Base-by-base conservation (phyloP, 1,140 invertebrate species). In the Daktulosphaira vitifoliae region DNA sequence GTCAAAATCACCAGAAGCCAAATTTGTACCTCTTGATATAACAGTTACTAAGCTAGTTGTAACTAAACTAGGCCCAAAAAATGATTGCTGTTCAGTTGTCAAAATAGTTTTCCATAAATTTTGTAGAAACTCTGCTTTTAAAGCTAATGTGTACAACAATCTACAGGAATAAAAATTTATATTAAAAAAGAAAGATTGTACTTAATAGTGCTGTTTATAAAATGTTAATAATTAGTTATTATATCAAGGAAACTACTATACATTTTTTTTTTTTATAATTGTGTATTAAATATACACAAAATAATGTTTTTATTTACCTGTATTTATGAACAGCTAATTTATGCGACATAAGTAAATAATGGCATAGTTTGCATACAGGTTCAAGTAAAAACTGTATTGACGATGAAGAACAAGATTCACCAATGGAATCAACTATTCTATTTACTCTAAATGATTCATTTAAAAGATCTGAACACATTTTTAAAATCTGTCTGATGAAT, bases 81-180 rank as follows among this genome's bases (percentile, higher is more conserved):
- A 74, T 1, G 84, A 84, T n/a, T 74, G 74, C 65, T 80, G 78
- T 53, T 75, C 78, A 3, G 79, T 71, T 2, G 74, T 76, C 1
- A 76, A 68, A 15, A 88, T 77, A 3, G 77, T 78, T 18, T 78
- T 77, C 90, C 91, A 96, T 4, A 96, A 72, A 25, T 83, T 80
- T 16, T 85, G 81, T n/a, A 96, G 77, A 71, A 95, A 93, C 23
- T 80, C 76, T 2, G 86, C 84, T 67, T 88, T 92, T 69, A 93
- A 89, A 0, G 92, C 89, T 59, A 96, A 76, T 70, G 88, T 88
- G 72, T 92, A 91, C 1, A 96, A 75, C 50, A 95, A 75, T 71
- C 90, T 91, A 73, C 51, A 76, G 70, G 29, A 33, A 33, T 33
- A 33, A 6, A 33, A 6, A 6, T 33, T 33, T 33, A n/a, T n/a